phyloP scores from a whole-genome alignment of 1,140 invertebrate genomes.

The Hestina assimilis region DNA sequence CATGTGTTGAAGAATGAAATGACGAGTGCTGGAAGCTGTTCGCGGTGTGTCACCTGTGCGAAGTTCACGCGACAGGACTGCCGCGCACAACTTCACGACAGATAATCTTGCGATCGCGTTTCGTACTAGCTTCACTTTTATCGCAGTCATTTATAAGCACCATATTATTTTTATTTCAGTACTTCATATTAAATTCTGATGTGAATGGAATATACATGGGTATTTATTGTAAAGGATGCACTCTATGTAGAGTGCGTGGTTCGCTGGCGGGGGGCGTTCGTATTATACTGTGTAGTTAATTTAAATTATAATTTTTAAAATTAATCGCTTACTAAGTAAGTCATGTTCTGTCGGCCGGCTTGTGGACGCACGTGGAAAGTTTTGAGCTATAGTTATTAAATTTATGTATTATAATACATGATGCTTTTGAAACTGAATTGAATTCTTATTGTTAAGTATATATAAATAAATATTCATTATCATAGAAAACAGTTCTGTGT shows the following conservation, averaged over 20 bases:
- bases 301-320: conserved; percentile 62
- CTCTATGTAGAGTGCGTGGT: not conserved
- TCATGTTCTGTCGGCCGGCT: conserved; percentile 59
- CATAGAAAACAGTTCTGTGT: conserved; percentile 72
- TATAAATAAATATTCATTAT: conserved; percentile 70
- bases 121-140: conserved; percentile 26
- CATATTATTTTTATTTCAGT: conserved; percentile 34
- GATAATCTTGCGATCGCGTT: conserved; percentile 17
- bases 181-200: conserved; percentile 35
- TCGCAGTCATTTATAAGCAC: conserved; percentile 40
- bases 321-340: conserved; percentile 69
- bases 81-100: not conserved
- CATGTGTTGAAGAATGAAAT: conserved; percentile 20
- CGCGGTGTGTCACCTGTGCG: not conserved
- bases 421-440: conserved; percentile 75
- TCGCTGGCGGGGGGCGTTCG: conserved; percentile 8
- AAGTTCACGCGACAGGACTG: too few species aligned
- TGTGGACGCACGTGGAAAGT: conserved; percentile 53
- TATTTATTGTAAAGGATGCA: conserved; percentile 39
- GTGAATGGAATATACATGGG: conserved; percentile 36
- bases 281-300: conserved; percentile 59
- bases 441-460: conserved; percentile 76
- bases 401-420: conserved; percentile 71
- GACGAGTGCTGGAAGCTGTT: not conserved
- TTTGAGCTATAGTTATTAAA: conserved; percentile 72